Base-by-base conservation (phyloP, 2,888 invertebrate genomes). In the Autographa gamma region DNA sequence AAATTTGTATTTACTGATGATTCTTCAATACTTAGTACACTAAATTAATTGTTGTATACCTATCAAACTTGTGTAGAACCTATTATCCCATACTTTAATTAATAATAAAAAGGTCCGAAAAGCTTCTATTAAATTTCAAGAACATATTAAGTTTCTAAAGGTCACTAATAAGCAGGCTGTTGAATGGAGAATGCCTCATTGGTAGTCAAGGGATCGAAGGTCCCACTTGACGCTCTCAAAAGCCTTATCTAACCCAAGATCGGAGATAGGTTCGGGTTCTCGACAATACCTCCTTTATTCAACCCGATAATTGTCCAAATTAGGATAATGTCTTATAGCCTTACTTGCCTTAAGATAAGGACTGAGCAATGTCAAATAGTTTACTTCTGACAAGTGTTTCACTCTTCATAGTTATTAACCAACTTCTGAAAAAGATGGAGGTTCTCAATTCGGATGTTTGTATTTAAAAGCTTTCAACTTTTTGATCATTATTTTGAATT, bases 131-230 rank as follows among this genome's bases (percentile, higher is more conserved):
- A 48, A 48, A n/a, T 48, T 48, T n/a, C n/a, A 48, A 48, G n/a
- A 48, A 48, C 54, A 25, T 54, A 54, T 56, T 25, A 56, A 25
- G 18, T 25, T 25, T 25, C 11, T 25, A 14, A 25, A 25, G 54
- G 54, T 56, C 19, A 13, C 54, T 56, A 25, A 56, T 56, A 56
- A 56, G 54, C 19, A 25, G 54, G 54, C 13, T 25, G 11, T 56
- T 25, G 19, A 56, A 56, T 56, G 25, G 4, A 56, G 43, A 14
- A 2, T 25, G 54, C 19, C 54, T 56, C 25, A 56, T 56, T 56
- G 54, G 54, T 25, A 56, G 54, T 56, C 54, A 25, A 56, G 54
- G 54, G 54, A 25, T 56, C 54, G 48, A 48, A 56, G 19, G 19
- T 56, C 54, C n/a, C 54, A 9, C 54, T 56, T 56, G 54, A 56